These are phyloP conservation scores for Arctopsyche grandis DNA, from an alignment of 1,140 invertebrate species.

Conservation along the genomic window DNA sequence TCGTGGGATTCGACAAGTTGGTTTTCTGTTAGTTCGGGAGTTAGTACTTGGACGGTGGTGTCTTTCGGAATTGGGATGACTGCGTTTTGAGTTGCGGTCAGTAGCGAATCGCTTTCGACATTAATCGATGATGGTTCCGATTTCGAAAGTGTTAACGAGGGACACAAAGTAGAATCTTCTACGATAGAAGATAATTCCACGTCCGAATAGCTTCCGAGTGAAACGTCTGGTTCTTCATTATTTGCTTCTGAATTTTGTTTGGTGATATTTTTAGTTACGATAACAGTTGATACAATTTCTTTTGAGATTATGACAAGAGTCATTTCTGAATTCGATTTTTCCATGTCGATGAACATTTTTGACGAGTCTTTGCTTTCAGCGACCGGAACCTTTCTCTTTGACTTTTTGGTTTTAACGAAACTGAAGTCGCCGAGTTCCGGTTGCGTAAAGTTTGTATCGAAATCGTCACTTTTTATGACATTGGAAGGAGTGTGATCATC, in stretches of 20 bases:
- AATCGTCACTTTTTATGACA: too few relatives aligned
- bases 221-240: background rate
- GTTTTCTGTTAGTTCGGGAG: background rate
- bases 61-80: slow-evolving; percentile 44
- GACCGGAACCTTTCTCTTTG: slow-evolving; percentile 11
- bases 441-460: too few relatives aligned
- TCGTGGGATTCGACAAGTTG: background rate
- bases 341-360: background rate
- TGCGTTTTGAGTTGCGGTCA: slow-evolving; percentile 44
- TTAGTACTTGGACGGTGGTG: slow-evolving; percentile 29
- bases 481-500: background rate
- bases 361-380: background rate
- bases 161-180: background rate
- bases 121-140: slow-evolving; percentile 49
- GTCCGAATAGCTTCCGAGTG: background rate
- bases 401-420: background rate
- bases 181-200: background rate
- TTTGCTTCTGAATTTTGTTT: background rate
- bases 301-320: background rate
- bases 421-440: background rate
- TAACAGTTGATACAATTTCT: background rate
- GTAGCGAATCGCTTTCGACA: slow-evolving; percentile 44
- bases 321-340: background rate
- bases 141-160: slow-evolving; percentile 49
- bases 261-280: background rate